Conservation (phyloP, 2,797 vertebrate genomes). For the Alfaro cultratus region DNA sequence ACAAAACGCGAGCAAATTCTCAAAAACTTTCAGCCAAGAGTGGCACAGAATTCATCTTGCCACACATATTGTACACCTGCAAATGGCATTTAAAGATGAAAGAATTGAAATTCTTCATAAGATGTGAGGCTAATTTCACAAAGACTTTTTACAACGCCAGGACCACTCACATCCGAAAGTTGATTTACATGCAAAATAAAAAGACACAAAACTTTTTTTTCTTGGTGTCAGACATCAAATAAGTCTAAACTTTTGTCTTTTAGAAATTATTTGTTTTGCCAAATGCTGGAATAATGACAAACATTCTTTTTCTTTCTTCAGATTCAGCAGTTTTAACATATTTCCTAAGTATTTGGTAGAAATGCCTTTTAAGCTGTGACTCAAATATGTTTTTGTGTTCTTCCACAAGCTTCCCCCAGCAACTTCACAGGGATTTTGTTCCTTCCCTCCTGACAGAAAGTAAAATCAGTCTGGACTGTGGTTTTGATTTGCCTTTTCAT, state of each 20-base stretch:
- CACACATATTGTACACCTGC: conserved; percentile 50
- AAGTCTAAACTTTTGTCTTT: not conserved
- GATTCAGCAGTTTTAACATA: not conserved
- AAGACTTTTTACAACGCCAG: not conserved
- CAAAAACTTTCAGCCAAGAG: conserved; percentile 41
- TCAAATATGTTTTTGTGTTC: not conserved
- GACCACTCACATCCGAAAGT: not conserved
- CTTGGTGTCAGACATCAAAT: not conserved
- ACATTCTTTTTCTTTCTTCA: not conserved
- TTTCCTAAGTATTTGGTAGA: not conserved
- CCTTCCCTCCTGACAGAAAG: not conserved
- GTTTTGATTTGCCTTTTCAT: not conserved
- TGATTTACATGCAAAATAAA: not conserved
- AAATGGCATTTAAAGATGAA: conserved; percentile 45
- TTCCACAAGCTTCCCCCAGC: not conserved
- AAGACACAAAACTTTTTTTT: not conserved
- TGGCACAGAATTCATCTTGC: conserved; percentile 49
- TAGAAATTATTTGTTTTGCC: not conserved
- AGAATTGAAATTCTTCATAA: not conserved
- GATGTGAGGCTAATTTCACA: not conserved
- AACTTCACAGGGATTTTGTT: not conserved
- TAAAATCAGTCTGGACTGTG: not conserved
- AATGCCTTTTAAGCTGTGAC: not conserved
- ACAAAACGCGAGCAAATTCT: conserved; percentile 62
- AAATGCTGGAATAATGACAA: not conserved